Percentiles rank a stretch among this genome's conserved stretches.
These are phyloP conservation scores for Sturmia bella DNA, from an alignment of 2,888 invertebrate species.

Conservation along the genomic window DNA sequence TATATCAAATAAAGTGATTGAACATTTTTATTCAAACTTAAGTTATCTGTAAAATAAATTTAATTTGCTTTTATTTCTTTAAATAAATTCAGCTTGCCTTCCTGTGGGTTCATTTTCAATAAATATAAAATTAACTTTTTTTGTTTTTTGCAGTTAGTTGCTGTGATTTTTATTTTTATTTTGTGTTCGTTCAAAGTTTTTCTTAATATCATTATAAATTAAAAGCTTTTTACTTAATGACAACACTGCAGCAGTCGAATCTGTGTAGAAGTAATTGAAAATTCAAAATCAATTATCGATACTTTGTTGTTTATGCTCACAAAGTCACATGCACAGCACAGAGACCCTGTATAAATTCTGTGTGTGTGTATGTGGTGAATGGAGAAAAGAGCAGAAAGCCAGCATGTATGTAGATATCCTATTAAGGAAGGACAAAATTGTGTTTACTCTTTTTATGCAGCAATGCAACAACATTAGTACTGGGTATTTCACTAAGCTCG, in stretches of 20 bases:
- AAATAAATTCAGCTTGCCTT: not conserved
- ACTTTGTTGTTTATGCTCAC: slow-evolving; percentile 45
- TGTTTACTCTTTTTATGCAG: too few species aligned
- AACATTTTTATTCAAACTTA: not conserved
- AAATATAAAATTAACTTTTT: not conserved
- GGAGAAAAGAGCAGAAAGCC: not conserved
- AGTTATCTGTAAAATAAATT: not conserved
- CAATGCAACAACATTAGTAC: too few species aligned
- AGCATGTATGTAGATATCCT: too few species aligned
- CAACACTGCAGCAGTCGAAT: slow-evolving; percentile 40
- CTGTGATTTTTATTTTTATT: slow-evolving; percentile 25
- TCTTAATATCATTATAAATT: slow-evolving; percentile 64
- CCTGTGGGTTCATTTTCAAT: not conserved
- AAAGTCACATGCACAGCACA: not conserved
- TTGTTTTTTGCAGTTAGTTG: slow-evolving; percentile 1
- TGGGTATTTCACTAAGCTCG: too few species aligned
- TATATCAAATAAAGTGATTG: not conserved
- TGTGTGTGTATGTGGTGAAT: not conserved
- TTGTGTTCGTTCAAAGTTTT: slow-evolving; percentile 44
- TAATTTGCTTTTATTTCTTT: slow-evolving; percentile 3
- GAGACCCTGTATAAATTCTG: not conserved
- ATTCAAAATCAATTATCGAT: slow-evolving; percentile 69
- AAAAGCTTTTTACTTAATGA: slow-evolving; percentile 66
- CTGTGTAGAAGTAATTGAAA: slow-evolving; percentile 62
- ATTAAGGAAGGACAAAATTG: too few species aligned